phyloP scores from a whole-genome alignment of 2,113 vertebrate genomes.

The Fregetta grallaria region DNA sequence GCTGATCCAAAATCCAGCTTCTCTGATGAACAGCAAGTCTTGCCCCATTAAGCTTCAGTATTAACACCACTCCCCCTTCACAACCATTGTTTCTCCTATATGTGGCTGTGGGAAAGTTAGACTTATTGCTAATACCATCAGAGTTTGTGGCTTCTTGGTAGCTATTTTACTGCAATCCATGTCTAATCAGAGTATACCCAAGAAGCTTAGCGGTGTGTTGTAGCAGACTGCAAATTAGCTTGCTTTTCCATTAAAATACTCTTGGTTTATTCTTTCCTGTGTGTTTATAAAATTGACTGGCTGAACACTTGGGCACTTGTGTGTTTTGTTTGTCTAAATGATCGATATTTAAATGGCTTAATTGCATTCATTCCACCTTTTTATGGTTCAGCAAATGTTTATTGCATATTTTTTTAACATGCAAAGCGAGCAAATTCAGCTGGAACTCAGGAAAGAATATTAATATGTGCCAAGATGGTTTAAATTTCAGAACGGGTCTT shows the following conservation, averaged over 20 bases:
- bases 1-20: slow-evolving; percentile 3
- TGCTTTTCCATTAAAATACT: slow-evolving; percentile 43
- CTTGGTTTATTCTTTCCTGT: slow-evolving; percentile 27
- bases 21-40: not conserved
- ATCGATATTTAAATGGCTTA: slow-evolving; percentile 59
- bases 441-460: not conserved
- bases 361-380: slow-evolving; percentile 35
- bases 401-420: not conserved
- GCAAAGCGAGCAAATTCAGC: not conserved
- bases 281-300: slow-evolving; percentile 31
- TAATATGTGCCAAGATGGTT: not conserved
- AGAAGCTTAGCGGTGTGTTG: slow-evolving; percentile 10
- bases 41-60: slow-evolving; percentile 7
- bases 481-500: not conserved
- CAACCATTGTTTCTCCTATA: not conserved
- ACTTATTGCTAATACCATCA: not conserved
- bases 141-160: slow-evolving; percentile 21
- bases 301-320: slow-evolving; percentile 26
- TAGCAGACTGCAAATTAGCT: slow-evolving; percentile 55
- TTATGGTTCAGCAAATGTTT: slow-evolving; percentile 15
- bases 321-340: slow-evolving; percentile 44
- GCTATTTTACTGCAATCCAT: slow-evolving; percentile 42
- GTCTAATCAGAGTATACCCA: slow-evolving; percentile 43
- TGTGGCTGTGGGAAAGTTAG: slow-evolving; percentile 40
- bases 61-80: not conserved